A percentile compares a stretch with the other conserved stretches of the same genome.
phyloP scores from a whole-genome alignment of 2,113 vertebrate genomes.

The Telmatochromis sp. region DNA sequence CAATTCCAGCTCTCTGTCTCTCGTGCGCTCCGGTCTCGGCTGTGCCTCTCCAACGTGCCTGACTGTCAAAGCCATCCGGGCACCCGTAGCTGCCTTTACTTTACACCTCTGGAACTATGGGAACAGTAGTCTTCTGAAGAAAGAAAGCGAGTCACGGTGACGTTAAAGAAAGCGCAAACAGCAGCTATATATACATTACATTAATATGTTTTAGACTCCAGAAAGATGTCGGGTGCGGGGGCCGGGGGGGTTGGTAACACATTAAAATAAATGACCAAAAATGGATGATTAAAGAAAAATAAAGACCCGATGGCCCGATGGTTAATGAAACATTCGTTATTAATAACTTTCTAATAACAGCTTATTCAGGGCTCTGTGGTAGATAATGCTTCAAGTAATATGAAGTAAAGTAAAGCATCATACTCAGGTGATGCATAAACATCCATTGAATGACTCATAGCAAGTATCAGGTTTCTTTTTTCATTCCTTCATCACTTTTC shows the following conservation, averaged over 20 bases:
- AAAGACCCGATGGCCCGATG: neutral
- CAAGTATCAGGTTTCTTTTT: neutral
- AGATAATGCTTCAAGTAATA: neutral
- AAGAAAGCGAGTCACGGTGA: neutral
- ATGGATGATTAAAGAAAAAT: neutral
- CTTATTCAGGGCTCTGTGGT: neutral
- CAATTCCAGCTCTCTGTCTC: constrained; percentile 67
- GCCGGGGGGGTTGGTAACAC: neutral
- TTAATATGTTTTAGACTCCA: neutral
- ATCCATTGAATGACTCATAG: neutral
- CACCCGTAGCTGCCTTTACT: constrained; percentile 64
- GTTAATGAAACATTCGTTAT: neutral
- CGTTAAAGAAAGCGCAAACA: neutral
- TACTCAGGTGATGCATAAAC: neutral
- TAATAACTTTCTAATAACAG: neutral
- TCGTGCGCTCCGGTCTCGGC: constrained; percentile 46
- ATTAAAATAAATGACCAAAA: neutral
- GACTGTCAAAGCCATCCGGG: constrained; percentile 64
- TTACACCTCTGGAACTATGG: constrained; percentile 53
- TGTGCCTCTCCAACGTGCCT: constrained; percentile 68
- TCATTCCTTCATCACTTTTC: neutral
- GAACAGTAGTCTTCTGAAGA: constrained; percentile 63
- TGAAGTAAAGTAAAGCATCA: neutral
- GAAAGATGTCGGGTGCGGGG: neutral
- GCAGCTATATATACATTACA: neutral